Base-by-base conservation (phyloP, 2,888 invertebrate species). In the Drosophila robusta region DNA sequence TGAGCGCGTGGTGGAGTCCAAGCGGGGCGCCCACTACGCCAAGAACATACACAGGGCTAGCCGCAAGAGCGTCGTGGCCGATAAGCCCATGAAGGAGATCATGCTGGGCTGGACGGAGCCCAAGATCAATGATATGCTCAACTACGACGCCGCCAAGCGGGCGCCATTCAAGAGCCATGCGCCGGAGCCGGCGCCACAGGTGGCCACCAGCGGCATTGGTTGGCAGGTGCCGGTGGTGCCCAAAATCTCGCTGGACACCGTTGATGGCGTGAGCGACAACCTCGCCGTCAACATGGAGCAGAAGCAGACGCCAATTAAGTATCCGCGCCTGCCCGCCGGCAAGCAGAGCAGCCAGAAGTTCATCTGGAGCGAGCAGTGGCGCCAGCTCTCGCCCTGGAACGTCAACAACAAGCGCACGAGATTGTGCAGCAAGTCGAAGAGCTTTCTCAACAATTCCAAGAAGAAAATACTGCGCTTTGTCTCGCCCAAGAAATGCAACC, bases 281-380 rank as follows among this genome's bases (percentile, higher is more conserved):
- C 76, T 92, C 12, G 91, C 89, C 0, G 75, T 77, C n/a, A 91
- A 92, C 50, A 90, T 91, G 64, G 83, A 87, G 18, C 78, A 81
- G 32, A 92, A 92, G 60, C 81, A 89, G 2, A 92, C 92, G 4
- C 92, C 92, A 4, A 83, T 91, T 0, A 92, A 92, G 51, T 77
- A 83, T 42, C 76, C 80, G 0, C 71, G 75, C 4, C 56, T 65
- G 42, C 5, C 56, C 3, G 11, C 38, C 5, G 26, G 22, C 6
- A 69, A 46, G 39, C 68, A 70, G n/a, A 62, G 66, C 16, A 78
- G 77, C 32, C 85, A 88, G 61, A 90, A 87, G 47, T 89, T 89
- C 47, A 71, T 90, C 24, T 87, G 91, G 82, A 69, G 88, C 12
- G 90, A 91, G 54, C 91, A 91, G 39, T 69, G 83, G 54, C 88